Evolutionary conservation across 2,113 vertebrate genomes (phyloP), one percentile per base, ranked within the genome.

Genomic region (Chamaea fasciata): DNA sequence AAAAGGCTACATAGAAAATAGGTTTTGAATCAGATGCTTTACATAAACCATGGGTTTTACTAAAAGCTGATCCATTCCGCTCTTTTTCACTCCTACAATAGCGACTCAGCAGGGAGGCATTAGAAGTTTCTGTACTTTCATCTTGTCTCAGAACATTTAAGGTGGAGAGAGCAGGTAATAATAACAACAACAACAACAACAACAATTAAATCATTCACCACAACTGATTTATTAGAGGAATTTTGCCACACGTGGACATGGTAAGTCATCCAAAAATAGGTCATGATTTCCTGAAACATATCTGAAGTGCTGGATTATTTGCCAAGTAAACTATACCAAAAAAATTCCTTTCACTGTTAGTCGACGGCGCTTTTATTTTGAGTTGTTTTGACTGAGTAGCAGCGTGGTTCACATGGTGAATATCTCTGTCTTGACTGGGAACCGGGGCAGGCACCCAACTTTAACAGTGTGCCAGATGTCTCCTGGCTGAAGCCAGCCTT

Each of bases 21-120:
- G 95, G 90, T 95, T 98, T 98, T 98, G 98, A 98, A 98, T 98
- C 98, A 98, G 90, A 95, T 92, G 87, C 96, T 98, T 98, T 98
- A 98, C 97, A 98, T 98, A 98, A 98, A 97, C 95, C 97, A 98
- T 95, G 97, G 62, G 95, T 96, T 98, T 98, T 97, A 95, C 95
- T 97, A 96, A 97, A 97, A 96, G 88, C 93, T 95, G 94, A 96
- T 92, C 97, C 89, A 96, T 97, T 97, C 95, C 95, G 94, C 94
- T 95, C 96, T 89, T 91, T 95, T 96, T 95, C 94, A 96, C 91
- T 97, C 95, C 95, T 92, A 92, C 86, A 93, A 27, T 31, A 95
- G 93, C 27, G 0, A 89, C 59, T 95, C 90, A 93, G 86, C 88
- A 96, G 93, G 88, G 80, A 95, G 70, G 68, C 59, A 92, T 96